These are phyloP conservation scores for Chrysopilus asiliformis DNA, from an alignment of 2,888 invertebrate species.

Conservation along the genomic window DNA sequence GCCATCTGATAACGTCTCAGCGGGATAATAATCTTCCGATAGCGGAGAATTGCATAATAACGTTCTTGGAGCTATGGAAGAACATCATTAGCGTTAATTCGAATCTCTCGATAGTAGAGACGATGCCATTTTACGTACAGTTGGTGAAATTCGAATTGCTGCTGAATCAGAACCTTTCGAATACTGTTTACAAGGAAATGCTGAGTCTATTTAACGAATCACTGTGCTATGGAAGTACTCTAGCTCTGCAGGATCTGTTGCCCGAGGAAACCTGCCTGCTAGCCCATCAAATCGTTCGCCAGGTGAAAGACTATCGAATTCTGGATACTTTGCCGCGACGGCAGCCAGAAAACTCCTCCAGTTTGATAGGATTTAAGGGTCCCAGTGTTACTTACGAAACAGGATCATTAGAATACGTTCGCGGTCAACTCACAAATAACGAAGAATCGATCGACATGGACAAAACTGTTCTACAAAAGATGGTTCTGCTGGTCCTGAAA, in stretches of 20 bases:
- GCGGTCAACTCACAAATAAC: constrained; percentile 33
- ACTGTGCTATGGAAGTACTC: constrained; percentile 78
- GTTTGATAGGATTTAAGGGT: constrained; percentile 31
- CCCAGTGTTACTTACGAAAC: constrained; percentile 22
- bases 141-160: constrained; percentile 66
- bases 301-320: constrained; percentile 71
- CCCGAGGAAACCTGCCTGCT: constrained; percentile 80
- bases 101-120: constrained; percentile 77
- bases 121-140: constrained; percentile 76
- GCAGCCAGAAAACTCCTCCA: constrained; percentile 30
- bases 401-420: constrained; percentile 23
- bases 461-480: constrained; percentile 69
- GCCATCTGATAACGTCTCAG: constrained; percentile 24
- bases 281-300: constrained; percentile 73
- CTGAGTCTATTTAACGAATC: constrained; percentile 80
- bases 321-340: constrained; percentile 32
- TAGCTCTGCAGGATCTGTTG: constrained; percentile 74
- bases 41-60: constrained; percentile 55
- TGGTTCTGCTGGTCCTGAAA: constrained; percentile 75
- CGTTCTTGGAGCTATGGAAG: constrained; percentile 78
- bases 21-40: too few species aligned
- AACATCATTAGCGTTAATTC: constrained; percentile 83
- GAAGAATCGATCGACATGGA: constrained; percentile 38
- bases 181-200: constrained; percentile 72
- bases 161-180: constrained; percentile 56